Evolutionary conservation across 2,797 vertebrate genomes (phyloP).

Genomic region (Crenichthys baileyi): DNA sequence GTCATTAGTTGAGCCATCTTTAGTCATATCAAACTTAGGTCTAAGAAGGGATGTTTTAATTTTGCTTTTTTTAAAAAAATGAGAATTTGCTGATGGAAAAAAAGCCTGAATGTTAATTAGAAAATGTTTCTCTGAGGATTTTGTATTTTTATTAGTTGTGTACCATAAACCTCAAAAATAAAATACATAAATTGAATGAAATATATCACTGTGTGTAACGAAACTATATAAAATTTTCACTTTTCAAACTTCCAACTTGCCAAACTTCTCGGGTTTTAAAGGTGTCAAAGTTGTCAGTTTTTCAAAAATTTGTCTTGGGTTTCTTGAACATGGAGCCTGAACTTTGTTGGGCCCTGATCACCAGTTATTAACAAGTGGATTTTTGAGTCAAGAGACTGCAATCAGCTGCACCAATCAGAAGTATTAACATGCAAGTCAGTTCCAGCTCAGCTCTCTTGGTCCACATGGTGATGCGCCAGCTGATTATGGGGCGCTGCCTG

Average conservation of each 20-base stretch:
- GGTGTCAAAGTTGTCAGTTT: background rate
- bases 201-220: background rate
- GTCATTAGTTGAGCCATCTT: background rate
- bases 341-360: background rate
- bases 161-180: background rate
- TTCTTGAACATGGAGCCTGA: background rate
- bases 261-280: background rate
- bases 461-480: conserved; percentile 56
- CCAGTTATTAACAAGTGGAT: conserved; percentile 4
- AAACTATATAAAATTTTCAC: background rate
- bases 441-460: conserved; percentile 49
- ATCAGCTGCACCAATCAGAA: conserved; percentile 53
- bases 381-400: conserved; percentile 46
- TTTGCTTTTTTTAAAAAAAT: background rate
- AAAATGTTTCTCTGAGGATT: background rate
- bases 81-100: background rate
- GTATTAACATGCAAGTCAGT: conserved; percentile 57
- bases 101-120: background rate
- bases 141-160: background rate
- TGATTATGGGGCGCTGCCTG: conserved; percentile 60
- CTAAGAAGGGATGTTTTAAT: background rate
- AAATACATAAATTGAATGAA: background rate
- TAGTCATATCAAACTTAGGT: background rate
- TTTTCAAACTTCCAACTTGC: background rate
- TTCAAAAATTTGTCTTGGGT: background rate